These are phyloP conservation scores for Parnassius orleans DNA, from an alignment of 2,888 invertebrate species.

Conservation along the genomic window DNA sequence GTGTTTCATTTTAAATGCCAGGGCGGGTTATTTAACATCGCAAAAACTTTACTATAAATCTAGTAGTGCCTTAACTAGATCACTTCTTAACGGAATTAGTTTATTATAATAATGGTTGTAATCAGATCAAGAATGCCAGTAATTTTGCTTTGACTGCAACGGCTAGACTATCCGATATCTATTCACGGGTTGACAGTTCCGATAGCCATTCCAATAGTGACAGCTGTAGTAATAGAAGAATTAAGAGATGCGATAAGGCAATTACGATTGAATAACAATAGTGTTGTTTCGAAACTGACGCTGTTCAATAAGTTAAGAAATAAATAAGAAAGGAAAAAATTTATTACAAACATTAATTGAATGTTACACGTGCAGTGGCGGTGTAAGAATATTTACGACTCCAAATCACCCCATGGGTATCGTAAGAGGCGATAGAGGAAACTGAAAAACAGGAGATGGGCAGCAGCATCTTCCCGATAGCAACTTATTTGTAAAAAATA, in stretches of 20 bases:
- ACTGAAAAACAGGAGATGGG: too few relatives aligned
- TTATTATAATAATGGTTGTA: slow-evolving; percentile 41
- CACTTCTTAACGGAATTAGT: slow-evolving; percentile 35
- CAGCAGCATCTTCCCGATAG: too few relatives aligned
- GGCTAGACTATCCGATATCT: slow-evolving; percentile 39
- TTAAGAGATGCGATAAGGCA: slow-evolving; percentile 51
- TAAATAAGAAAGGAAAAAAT: too few relatives aligned
- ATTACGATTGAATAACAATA: slow-evolving; percentile 47
- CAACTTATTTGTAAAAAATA: too few relatives aligned
- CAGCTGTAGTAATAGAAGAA: slow-evolving; percentile 49
- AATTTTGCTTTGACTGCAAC: slow-evolving; percentile 45
- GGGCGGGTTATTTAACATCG: slow-evolving; percentile 17
- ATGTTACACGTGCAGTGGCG: too few relatives aligned
- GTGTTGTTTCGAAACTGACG: slow-evolving; percentile 46
- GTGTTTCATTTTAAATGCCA: slow-evolving; percentile 27
- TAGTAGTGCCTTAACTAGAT: slow-evolving; percentile 23
- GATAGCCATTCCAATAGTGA: slow-evolving; percentile 58
- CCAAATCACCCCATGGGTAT: too few relatives aligned
- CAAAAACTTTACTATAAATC: slow-evolving; percentile 27
- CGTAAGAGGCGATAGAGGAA: too few relatives aligned
- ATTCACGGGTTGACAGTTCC: slow-evolving; percentile 49
- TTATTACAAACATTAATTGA: too few relatives aligned
- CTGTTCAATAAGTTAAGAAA: too few relatives aligned
- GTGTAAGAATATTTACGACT: too few relatives aligned
- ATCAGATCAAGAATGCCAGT: slow-evolving; percentile 40